phyloP scores from a whole-genome alignment of 2,797 vertebrate species.

The Chelidonichthys spinosus region DNA sequence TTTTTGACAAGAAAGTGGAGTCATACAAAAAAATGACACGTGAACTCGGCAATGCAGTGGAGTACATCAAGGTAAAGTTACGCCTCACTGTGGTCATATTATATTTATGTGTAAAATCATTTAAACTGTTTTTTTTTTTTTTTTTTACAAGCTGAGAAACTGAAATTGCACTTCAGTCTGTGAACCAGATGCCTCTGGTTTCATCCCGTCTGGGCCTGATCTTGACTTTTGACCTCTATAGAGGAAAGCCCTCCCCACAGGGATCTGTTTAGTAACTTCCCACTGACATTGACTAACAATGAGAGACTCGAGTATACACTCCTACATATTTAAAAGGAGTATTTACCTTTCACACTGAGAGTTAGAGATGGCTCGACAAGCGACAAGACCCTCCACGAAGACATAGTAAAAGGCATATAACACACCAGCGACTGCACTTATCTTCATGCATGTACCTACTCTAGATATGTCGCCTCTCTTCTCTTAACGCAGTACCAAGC shows the following conservation, averaged over 20 bases:
- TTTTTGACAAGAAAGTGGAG: constrained; percentile 80
- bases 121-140: neutral
- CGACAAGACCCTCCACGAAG: neutral
- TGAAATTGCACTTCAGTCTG: neutral
- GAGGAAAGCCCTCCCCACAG: neutral
- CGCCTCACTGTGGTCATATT: neutral
- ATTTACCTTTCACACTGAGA: neutral
- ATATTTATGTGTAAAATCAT: neutral
- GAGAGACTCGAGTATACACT: neutral
- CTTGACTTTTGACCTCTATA: neutral
- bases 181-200: neutral
- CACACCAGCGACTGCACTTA: neutral
- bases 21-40: constrained; percentile 66
- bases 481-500: constrained; percentile 73
- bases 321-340: neutral
- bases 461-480: neutral
- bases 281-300: neutral
- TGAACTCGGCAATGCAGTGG: constrained; percentile 58
- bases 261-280: neutral
- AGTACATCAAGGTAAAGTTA: constrained; percentile 78
- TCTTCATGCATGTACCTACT: neutral
- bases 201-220: neutral
- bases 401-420: neutral
- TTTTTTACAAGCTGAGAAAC: neutral
- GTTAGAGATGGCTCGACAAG: neutral